Percentiles rank a stretch among this genome's conserved stretches.
Conservation (phyloP, 2,113 vertebrate species). For the Bubo scandiacus region DNA sequence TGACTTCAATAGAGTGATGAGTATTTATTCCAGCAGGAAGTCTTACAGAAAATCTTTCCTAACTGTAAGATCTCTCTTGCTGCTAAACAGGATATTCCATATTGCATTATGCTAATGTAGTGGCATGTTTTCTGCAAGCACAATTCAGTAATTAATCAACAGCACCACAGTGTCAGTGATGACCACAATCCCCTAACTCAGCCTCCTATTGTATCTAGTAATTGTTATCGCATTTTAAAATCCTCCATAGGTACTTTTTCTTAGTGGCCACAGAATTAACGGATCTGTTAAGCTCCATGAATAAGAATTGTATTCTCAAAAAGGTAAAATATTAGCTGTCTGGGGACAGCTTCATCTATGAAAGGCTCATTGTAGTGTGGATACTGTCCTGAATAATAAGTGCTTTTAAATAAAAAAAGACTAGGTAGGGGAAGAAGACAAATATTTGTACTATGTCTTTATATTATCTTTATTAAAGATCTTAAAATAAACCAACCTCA, state of each 20-base stretch:
- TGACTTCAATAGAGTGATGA: neutral
- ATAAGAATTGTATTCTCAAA: neutral
- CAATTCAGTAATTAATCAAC: neutral
- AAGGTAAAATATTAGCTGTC: neutral
- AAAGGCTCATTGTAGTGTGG: neutral
- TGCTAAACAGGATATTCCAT: neutral
- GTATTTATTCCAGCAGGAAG: conserved; percentile 18
- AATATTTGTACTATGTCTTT: neutral
- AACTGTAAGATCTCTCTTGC: neutral
- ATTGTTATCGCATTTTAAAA: neutral
- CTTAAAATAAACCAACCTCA: neutral
- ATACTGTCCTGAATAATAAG: neutral
- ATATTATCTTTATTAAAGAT: neutral
- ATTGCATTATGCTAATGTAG: neutral
- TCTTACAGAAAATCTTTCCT: neutral
- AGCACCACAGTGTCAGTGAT: rapidly evolving
- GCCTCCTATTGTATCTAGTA: neutral
- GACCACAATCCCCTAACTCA: neutral
- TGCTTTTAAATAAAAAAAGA: neutral
- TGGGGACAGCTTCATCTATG: neutral
- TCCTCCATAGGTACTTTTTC: neutral
- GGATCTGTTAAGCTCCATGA: neutral
- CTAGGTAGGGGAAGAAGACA: neutral
- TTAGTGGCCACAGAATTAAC: neutral
- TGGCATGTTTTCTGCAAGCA: neutral